phyloP scores from a whole-genome alignment of 1,140 invertebrate genomes.

The Drosophila auraria region DNA sequence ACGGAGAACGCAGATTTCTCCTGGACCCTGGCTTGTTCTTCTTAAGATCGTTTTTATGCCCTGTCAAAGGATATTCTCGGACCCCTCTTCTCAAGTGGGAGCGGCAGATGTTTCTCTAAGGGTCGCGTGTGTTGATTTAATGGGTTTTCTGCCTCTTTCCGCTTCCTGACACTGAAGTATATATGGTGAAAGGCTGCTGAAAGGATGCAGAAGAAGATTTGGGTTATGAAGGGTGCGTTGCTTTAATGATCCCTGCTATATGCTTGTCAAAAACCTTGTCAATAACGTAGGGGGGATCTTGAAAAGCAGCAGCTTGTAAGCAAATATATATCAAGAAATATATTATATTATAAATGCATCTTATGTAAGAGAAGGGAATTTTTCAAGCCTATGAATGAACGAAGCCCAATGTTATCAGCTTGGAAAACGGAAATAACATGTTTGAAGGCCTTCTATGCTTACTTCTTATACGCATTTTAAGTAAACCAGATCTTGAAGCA shows the following conservation, averaged over 20 bases:
- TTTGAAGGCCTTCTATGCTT: neutral
- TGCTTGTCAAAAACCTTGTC: neutral
- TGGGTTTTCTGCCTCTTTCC: constrained; percentile 27
- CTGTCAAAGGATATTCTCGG: constrained; percentile 8
- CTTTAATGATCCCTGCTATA: neutral
- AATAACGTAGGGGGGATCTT: neutral
- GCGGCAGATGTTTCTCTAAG: constrained; percentile 64
- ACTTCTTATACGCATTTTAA: neutral
- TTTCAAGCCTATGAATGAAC: no score
- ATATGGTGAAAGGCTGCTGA: no score
- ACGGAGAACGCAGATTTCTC: constrained; percentile 52
- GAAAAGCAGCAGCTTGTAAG: neutral
- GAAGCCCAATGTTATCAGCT: no score
- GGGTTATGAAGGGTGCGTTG: neutral
- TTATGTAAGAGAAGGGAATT: no score
- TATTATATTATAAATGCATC: no score
- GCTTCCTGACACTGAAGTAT: constrained; percentile 18
- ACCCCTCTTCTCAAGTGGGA: constrained; percentile 26
- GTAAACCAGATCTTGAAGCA: constrained; percentile 4
- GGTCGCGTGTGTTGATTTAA: constrained; percentile 63
- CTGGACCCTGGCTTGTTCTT: constrained; percentile 3
- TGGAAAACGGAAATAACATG: neutral
- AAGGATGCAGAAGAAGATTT: neutral
- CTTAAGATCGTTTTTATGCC: constrained; percentile 6
- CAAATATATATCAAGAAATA: neutral